Evolutionary conservation across 1,140 invertebrate species (phyloP), one percentile per base, ranked within the genome.

Genomic region (Littorina saxatilis): DNA sequence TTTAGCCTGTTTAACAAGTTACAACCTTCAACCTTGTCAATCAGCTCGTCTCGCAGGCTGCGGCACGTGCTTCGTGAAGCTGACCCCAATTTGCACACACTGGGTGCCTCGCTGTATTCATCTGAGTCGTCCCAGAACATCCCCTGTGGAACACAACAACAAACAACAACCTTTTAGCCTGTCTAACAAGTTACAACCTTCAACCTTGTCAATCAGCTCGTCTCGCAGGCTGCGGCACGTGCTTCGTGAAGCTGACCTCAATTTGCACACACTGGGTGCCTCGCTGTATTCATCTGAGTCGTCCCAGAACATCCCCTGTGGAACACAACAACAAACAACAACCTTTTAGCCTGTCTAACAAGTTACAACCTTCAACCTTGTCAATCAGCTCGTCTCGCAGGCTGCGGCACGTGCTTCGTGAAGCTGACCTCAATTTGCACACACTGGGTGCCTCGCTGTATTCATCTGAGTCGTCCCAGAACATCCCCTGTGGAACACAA

Each of bases 161-260:
- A n/a, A n/a, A n/a, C n/a, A n/a, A n/a, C n/a, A n/a, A n/a, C n/a
- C n/a, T n/a, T n/a, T n/a, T n/a, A n/a, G n/a, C n/a, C n/a, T n/a
- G n/a, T n/a, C n/a, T n/a, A n/a, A n/a, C n/a, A n/a, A n/a, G n/a
- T n/a, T n/a, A n/a, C n/a, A n/a, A n/a, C n/a, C n/a, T n/a, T n/a
- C n/a, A n/a, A n/a, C n/a, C n/a, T n/a, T n/a, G n/a, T n/a, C n/a
- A n/a, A n/a, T 61, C 20, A 78, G 40, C 55, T 78, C 76, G 27
- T 78, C 76, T n/a, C 76, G n/a, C 55, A 78, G 55, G 58, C 58
- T 78, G 76, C 76, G 63, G 55, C 55, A 78, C 32, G 39, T n/a
- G 9, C 32, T 68, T 7, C 0, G 4, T 9, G 52, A 55, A 2
- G 29, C 9, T 40, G 55, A 61, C 58, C 55, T 29, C 27, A 43